These are phyloP conservation scores for Mycetomoellerius zeteki DNA, from an alignment of 1,140 invertebrate genomes.

Conservation along the genomic window DNA sequence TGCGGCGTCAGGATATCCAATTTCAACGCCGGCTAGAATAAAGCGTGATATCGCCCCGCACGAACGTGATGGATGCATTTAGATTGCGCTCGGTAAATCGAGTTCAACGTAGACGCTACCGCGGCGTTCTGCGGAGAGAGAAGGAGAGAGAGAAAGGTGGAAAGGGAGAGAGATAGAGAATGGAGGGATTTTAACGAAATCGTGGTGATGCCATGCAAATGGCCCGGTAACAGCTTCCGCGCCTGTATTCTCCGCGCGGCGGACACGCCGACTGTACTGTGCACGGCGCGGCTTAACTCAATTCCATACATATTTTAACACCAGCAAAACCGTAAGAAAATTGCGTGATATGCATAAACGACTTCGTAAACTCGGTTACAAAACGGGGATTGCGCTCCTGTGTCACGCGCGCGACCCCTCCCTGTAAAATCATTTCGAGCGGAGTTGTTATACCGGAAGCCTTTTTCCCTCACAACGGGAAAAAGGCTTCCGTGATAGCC, in stretches of 20 bases:
- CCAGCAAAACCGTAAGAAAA: constrained; percentile 86
- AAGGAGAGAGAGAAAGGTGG: constrained; percentile 57
- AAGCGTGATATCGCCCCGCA: constrained; percentile 56
- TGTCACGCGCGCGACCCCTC: constrained; percentile 48
- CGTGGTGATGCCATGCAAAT: constrained; percentile 85
- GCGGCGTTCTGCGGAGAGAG: constrained; percentile 57
- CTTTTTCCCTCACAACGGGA: background rate
- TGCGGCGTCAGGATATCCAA: constrained; percentile 57
- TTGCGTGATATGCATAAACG: constrained; percentile 86
- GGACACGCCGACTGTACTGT: constrained; percentile 73
- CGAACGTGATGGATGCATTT: constrained; percentile 74
- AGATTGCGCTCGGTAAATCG: constrained; percentile 76
- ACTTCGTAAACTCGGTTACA: constrained; percentile 82
- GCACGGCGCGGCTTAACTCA: constrained; percentile 84
- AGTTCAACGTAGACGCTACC: constrained; percentile 68
- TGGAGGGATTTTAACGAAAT: constrained; percentile 81
- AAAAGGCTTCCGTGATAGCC: background rate
- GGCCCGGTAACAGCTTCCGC: constrained; percentile 86
- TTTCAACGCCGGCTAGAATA: constrained; percentile 69
- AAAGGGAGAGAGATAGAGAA: constrained; percentile 54
- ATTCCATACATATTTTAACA: constrained; percentile 87
- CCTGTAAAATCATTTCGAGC: constrained; percentile 49
- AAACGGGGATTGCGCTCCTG: constrained; percentile 68
- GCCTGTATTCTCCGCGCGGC: constrained; percentile 76
- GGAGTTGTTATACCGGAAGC: constrained; percentile 12